Percentiles rank a stretch among this genome's conserved stretches.
These are phyloP conservation scores for Phenacoccus solenopsis DNA, from an alignment of 1,140 invertebrate genomes.

Conservation along the genomic window DNA sequence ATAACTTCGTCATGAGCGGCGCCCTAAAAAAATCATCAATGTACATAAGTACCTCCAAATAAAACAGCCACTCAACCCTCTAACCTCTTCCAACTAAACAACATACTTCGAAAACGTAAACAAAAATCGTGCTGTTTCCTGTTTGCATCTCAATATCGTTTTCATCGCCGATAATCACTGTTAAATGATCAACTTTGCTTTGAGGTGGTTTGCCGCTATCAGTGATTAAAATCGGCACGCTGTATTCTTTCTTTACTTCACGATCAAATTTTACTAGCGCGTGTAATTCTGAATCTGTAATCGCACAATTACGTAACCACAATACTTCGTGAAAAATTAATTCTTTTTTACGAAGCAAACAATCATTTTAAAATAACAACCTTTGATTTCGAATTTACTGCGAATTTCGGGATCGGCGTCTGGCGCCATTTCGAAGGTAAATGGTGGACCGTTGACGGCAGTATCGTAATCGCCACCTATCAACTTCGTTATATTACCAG, in stretches of 20 bases:
- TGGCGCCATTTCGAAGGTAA: conserved; percentile 54
- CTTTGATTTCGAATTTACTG: conserved; percentile 53
- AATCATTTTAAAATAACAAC: conserved; percentile 29
- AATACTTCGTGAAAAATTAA: background rate
- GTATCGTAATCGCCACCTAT: conserved; percentile 68
- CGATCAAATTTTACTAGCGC: conserved; percentile 69
- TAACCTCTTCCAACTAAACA: background rate
- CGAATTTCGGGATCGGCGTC: conserved; percentile 51
- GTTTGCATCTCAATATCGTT: conserved; percentile 77
- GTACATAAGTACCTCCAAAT: background rate
- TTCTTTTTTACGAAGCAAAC: too few species aligned
- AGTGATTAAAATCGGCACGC: conserved; percentile 72
- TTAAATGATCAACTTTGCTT: conserved; percentile 61
- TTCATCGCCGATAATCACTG: conserved; percentile 75
- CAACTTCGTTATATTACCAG: conserved; percentile 51
- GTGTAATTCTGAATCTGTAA: conserved; percentile 34
- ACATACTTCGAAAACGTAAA: conserved; percentile 74
- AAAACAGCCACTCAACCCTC: background rate
- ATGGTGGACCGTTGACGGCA: conserved; percentile 66
- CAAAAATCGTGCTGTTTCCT: conserved; percentile 73
- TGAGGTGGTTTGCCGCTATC: conserved; percentile 59
- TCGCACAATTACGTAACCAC: background rate
- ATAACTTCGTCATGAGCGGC: conserved; percentile 61
- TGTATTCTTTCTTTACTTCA: conserved; percentile 74
- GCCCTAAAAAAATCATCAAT: conserved; percentile 35